phyloP scores from a whole-genome alignment of 1,140 invertebrate species.

The Megathymus violae region DNA sequence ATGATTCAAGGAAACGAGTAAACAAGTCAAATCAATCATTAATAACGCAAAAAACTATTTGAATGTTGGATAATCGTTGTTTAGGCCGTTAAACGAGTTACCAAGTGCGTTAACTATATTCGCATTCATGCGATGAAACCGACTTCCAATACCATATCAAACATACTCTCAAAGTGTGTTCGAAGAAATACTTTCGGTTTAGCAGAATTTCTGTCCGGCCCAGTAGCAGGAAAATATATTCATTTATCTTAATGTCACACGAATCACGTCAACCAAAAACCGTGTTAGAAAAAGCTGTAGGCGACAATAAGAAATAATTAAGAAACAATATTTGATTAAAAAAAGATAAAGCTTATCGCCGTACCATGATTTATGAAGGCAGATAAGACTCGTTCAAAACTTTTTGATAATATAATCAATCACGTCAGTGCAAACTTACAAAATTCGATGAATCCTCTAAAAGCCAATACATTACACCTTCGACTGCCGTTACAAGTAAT shows the following conservation, averaged over 20 bases:
- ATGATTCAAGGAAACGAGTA: slow-evolving; percentile 9
- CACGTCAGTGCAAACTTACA: slow-evolving; percentile 1
- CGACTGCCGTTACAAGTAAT: neutral
- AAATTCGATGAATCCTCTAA: neutral
- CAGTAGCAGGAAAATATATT: slow-evolving; percentile 47
- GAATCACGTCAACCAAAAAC: slow-evolving; percentile 8
- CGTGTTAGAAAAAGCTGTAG: slow-evolving; percentile 13
- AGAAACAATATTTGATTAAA: slow-evolving; percentile 1
- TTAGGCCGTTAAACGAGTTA: slow-evolving; percentile 8
- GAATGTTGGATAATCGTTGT: slow-evolving; percentile 16
- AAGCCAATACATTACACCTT: slow-evolving; percentile 7
- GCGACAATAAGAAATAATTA: slow-evolving; percentile 8
- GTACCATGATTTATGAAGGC: slow-evolving; percentile 12
- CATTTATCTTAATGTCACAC: slow-evolving; percentile 17
- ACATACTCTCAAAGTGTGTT: slow-evolving; percentile 51
- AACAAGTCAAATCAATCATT: slow-evolving; percentile 8
- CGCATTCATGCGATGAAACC: slow-evolving; percentile 32
- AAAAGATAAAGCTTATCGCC: slow-evolving; percentile 14
- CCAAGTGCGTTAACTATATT: slow-evolving; percentile 24
- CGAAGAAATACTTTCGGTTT: slow-evolving; percentile 72
- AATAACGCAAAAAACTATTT: slow-evolving; percentile 1
- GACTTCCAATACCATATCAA: slow-evolving; percentile 46
- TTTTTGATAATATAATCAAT: slow-evolving; percentile 16
- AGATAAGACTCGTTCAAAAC: slow-evolving; percentile 7
- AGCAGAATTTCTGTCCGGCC: slow-evolving; percentile 48